Conservation (phyloP, 2,888 invertebrate genomes). For the Xylota sylvarum region DNA sequence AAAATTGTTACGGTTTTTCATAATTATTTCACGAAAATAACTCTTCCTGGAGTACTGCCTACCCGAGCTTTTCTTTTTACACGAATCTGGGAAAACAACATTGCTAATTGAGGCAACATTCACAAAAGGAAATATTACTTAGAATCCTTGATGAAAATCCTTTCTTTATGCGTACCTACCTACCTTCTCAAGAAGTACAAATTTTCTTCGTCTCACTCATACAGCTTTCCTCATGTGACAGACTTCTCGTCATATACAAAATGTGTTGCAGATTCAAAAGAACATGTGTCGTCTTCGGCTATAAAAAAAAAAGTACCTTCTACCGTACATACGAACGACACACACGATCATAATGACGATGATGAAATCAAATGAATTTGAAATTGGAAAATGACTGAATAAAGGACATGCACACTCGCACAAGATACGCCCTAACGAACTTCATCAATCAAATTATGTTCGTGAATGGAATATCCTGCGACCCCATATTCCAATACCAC, state of each 20-base stretch:
- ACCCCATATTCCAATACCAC: not conserved
- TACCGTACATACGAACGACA: too few relatives aligned
- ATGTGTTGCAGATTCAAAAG: not conserved
- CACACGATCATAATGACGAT: slow-evolving; percentile 22
- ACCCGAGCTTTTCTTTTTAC: not conserved
- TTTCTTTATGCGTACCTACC: not conserved
- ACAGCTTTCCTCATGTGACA: not conserved
- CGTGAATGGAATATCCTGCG: slow-evolving; percentile 33
- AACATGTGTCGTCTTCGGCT: not conserved
- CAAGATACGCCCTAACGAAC: slow-evolving; percentile 33
- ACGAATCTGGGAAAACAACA: not conserved
- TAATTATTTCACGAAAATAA: not conserved
- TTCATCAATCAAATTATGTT: slow-evolving; percentile 57
- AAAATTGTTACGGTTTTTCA: not conserved
- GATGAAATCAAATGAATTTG: slow-evolving; percentile 48
- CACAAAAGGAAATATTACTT: slow-evolving; percentile 12
- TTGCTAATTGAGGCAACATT: slow-evolving; percentile 3
- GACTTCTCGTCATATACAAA: not conserved
- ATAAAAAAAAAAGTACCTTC: not conserved
- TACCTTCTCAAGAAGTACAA: not conserved
- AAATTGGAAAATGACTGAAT: slow-evolving; percentile 40
- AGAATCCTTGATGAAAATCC: slow-evolving; percentile 12
- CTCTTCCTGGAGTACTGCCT: not conserved
- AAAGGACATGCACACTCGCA: slow-evolving; percentile 13
- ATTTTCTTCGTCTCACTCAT: not conserved